These are phyloP conservation scores for Campoplex nolae DNA, from an alignment of 2,888 invertebrate genomes.

Conservation along the genomic window DNA sequence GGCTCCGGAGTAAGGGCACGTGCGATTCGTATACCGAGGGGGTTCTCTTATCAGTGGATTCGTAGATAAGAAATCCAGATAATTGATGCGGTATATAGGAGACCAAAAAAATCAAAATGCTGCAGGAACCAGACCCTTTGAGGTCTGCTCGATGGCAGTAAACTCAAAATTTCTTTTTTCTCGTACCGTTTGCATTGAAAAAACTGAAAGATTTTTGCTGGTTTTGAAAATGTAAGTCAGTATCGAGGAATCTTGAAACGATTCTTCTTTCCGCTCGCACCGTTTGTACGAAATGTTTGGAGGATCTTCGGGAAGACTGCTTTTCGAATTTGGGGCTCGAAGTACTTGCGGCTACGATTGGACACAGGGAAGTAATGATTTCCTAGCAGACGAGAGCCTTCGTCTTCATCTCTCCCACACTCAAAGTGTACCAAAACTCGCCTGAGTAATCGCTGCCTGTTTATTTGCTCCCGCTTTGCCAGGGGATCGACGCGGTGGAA, in stretches of 20 bases:
- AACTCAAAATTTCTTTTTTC: too few species aligned
- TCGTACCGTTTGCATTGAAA: not conserved
- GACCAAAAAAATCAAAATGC: not conserved
- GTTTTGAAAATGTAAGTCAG: too few species aligned
- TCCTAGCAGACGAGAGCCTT: conserved; percentile 19
- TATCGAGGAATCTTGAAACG: too few species aligned
- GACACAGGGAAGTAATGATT: not conserved
- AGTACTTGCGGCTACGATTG: not conserved
- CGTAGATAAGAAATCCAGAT: conserved; percentile 65
- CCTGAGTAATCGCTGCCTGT: conserved; percentile 31
- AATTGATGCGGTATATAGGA: conserved; percentile 14
- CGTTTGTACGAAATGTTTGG: too few species aligned
- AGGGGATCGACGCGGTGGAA: not conserved
- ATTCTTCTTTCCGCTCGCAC: too few species aligned
- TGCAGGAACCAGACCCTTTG: not conserved
- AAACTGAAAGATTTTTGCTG: not conserved
- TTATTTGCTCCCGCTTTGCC: conserved; percentile 12
- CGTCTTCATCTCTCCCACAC: not conserved
- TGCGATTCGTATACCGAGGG: conserved; percentile 64
- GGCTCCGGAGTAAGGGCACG: conserved; percentile 66
- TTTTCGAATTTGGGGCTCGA: not conserved
- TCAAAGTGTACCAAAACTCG: conserved; percentile 9
- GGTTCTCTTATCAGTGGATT: conserved; percentile 55
- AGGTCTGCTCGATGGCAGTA: not conserved
- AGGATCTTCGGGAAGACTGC: not conserved